Base-by-base conservation (phyloP, 2,113 vertebrate genomes). In the Pagrus major region DNA sequence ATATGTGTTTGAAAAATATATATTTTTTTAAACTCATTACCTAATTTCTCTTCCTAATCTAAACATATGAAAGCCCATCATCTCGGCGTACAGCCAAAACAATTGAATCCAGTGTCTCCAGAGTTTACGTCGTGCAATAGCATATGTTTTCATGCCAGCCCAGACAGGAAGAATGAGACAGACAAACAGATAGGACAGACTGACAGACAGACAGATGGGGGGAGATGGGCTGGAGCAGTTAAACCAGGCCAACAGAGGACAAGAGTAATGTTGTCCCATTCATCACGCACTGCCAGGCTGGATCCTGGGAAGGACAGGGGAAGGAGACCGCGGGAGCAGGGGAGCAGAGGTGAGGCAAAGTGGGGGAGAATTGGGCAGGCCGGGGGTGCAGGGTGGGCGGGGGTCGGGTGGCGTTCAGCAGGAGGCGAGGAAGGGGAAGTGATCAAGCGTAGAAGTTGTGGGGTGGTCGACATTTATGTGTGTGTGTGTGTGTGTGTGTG, bases 211-310 rank as follows among this genome's bases (percentile, higher is more conserved):
- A 76, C 71, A 67, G 81, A 80, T 52, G 66, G 60, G 71, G 81
- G 75, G 59, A 55, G 86, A 70, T 33, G 75, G 66, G 86, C 54
- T 80, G 61, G 47, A 86, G 78, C 80, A 70, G 80, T 77, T 89
- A 92, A 94, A 94, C 88, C 93, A 91, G 91, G 93, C 88, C 95
- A 94, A 73, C 80, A 85, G 90, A 93, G 92, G 94, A 93, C 92
- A 90, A 89, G 87, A 94, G 87, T 95, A 95, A 95, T 93, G 89
- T 88, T 74, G 84, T 84, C 90, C 93, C 92, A 95, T 95, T 93
- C 92, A 95, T 95, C 94, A 95, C 86, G 75, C 73, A 64, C 81
- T 85, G 89, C 87, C 92, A 88, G 52, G 81, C 69, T 69, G 88
- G 76, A 90, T 92, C 77, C 91, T 27, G 80, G 90, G 80, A 89